A percentile compares a stretch with the other conserved stretches of the same genome.
phyloP scores from a whole-genome alignment of 2,797 vertebrate species.

The Acanthiza pusilla region DNA sequence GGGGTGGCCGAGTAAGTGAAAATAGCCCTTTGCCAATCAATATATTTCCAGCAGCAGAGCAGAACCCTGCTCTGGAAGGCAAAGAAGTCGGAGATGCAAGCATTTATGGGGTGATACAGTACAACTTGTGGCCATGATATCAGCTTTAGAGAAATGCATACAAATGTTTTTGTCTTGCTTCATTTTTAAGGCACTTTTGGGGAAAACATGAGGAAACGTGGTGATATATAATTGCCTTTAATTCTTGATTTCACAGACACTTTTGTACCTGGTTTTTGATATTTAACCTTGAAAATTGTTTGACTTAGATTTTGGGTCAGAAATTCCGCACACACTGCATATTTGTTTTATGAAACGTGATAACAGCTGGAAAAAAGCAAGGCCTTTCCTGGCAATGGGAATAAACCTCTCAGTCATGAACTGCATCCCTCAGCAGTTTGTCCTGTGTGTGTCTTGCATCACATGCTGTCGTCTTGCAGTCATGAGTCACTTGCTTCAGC shows the following conservation, averaged over 20 bases:
- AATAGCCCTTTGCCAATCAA: not conserved
- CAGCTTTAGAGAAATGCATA: not conserved
- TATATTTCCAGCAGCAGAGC: not conserved
- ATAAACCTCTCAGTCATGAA: not conserved
- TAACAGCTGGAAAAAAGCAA: not conserved
- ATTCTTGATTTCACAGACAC: not conserved
- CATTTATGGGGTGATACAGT: not conserved
- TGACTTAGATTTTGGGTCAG: not conserved
- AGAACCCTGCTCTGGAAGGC: not conserved
- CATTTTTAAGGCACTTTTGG: not conserved
- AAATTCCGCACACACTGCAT: not conserved
- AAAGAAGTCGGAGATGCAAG: not conserved
- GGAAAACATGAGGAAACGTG: not conserved
- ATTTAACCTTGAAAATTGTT: not conserved
- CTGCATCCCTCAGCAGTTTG: slow-evolving; percentile 32
- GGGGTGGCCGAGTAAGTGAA: not conserved
- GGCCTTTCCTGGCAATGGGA: not conserved
- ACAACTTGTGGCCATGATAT: fast-evolving
- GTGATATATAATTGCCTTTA: not conserved
- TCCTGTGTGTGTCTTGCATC: slow-evolving; percentile 9
- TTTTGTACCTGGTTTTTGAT: not conserved
- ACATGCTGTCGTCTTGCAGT: slow-evolving; percentile 30
- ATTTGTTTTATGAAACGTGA: not conserved
- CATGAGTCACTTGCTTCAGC: slow-evolving; percentile 50
- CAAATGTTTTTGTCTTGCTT: not conserved